Base-by-base conservation (phyloP, 2,797 vertebrate genomes). In the Fratercula arctica region DNA sequence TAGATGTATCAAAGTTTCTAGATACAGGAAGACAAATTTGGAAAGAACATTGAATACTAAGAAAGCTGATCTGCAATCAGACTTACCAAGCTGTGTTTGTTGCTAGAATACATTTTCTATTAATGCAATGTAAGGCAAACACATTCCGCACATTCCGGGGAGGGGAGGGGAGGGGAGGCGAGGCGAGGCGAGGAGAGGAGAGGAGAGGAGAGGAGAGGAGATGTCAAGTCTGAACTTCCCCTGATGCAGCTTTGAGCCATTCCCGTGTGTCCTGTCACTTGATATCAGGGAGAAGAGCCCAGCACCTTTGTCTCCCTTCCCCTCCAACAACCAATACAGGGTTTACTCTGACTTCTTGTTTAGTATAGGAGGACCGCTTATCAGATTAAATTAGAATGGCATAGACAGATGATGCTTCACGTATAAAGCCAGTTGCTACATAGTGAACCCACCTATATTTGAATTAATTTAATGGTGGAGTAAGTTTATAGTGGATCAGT, bases 231-330 rank as follows among this genome's bases (percentile, higher is more conserved):
- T 31, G 33, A 66, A 79, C 24, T 15, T 54, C 15, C 10, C 14
- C 45, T 45, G 25, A 9, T 1, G 5, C 14, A 54, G 19, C 19
- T 66, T 45, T 29, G 31, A 67, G 3, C 9, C 20, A 9, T 54
- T 35, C 20, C 33, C 19, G 26, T 1, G 1, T 2, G 4, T 13
- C 8, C 14, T 43, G 4, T n/a, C 29, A n/a, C 17, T 16, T 31
- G 10, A 21, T 41, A 3, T 24, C 31, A 17, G 31, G 11, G 39
- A 64, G 14, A 53, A 43, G 31, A 43, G 37, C 4, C 21, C 48
- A 53, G 37, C 11, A n/a, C 13, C 24, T 53, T 31, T 8, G 8
- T 53, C 37, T n/a, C 37, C 14, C 37, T 53, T 53, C 24, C 48
- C 13, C 18, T 64, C 37, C n/a, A 68, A 46, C 3, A 46, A 5